These are phyloP conservation scores for Dynastes maya DNA, from an alignment of 2,888 invertebrate species.

Conservation along the genomic window DNA sequence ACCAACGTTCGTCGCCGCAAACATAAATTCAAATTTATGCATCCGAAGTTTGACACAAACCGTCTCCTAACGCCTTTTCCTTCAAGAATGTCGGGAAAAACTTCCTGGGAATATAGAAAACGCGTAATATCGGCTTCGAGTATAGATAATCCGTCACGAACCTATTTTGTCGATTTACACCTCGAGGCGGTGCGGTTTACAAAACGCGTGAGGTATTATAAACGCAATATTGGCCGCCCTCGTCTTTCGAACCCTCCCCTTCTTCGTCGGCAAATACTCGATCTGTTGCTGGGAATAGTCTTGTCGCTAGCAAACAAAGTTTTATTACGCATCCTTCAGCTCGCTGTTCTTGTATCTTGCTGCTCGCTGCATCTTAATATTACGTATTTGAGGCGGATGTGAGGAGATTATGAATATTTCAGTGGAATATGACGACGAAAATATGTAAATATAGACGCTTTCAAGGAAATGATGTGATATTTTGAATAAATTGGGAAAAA, in stretches of 20 bases:
- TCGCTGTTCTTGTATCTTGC: background rate
- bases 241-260: constrained; percentile 1
- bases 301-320: constrained; percentile 5
- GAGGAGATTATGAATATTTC: too few relatives aligned
- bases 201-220: background rate
- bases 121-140: constrained; percentile 23
- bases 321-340: background rate
- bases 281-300: background rate
- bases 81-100: background rate
- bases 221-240: constrained; percentile 19
- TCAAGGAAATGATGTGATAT: too few relatives aligned
- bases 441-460: too few relatives aligned
- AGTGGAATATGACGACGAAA: too few relatives aligned
- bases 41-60: constrained; percentile 13
- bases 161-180: constrained; percentile 34
- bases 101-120: background rate
- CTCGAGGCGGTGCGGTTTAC: constrained; percentile 8
- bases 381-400: too few relatives aligned
- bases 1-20: background rate
- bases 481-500: too few relatives aligned
- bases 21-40: constrained; percentile 23
- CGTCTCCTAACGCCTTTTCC: background rate
- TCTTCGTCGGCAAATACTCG: background rate
- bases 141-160: constrained; percentile 23
- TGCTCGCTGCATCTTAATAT: too few relatives aligned